Conservation (phyloP, 1,140 invertebrate genomes). For the Acromyrmex charruanus region DNA sequence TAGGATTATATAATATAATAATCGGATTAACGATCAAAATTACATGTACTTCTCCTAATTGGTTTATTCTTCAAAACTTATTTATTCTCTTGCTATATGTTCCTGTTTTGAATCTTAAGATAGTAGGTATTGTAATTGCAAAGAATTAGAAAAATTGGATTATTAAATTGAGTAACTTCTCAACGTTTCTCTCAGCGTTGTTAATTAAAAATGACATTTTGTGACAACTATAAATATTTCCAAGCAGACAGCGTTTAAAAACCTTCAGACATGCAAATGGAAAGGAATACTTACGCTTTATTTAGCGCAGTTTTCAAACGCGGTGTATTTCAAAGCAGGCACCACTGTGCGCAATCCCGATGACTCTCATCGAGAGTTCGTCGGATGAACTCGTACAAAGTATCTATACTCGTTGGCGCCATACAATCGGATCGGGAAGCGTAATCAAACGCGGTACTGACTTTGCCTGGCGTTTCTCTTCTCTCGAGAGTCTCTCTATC, state of each 20-base stretch:
- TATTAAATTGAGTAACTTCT: not conserved
- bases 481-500: constrained; percentile 37
- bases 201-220: not conserved
- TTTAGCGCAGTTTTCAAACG: constrained; percentile 58
- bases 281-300: constrained; percentile 43
- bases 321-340: constrained; percentile 52
- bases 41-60: constrained; percentile 6
- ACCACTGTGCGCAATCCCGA: constrained; percentile 30
- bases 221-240: constrained; percentile 10
- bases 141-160: not conserved
- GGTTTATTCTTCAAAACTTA: not conserved
- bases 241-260: not conserved
- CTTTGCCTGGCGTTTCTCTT: constrained; percentile 51
- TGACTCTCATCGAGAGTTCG: constrained; percentile 52
- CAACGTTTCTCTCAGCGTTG: not conserved
- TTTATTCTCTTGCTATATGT: not conserved
- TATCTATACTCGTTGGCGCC: constrained; percentile 43
- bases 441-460: constrained; percentile 69
- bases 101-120: not conserved
- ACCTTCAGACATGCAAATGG: constrained; percentile 32
- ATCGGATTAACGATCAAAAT: constrained; percentile 37
- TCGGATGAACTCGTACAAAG: constrained; percentile 60
- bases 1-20: not conserved
- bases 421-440: constrained; percentile 63
- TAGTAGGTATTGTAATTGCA: not conserved